Evolutionary conservation across 2,888 invertebrate species (phyloP).

Genomic region (Volucella inanis): DNA sequence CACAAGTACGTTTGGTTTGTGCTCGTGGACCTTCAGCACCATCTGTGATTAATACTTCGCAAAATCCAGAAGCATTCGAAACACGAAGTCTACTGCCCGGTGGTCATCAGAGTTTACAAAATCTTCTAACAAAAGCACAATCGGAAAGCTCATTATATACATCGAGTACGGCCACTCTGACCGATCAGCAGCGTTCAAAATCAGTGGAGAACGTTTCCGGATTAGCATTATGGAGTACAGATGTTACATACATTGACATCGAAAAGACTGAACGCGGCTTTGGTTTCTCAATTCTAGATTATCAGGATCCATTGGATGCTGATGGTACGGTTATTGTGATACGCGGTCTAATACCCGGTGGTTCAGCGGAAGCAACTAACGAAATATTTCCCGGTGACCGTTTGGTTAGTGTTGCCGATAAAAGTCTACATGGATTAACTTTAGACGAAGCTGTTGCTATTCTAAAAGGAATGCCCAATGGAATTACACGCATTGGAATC

Average conservation of each 20-base stretch:
- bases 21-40: slow-evolving; percentile 87
- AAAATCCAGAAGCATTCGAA: slow-evolving; percentile 91
- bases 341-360: slow-evolving; percentile 97
- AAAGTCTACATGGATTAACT: slow-evolving; percentile 94
- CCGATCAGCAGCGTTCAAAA: slow-evolving; percentile 91
- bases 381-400: slow-evolving; percentile 98
- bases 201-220: slow-evolving; percentile 97
- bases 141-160: slow-evolving; percentile 96
- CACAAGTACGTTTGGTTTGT: slow-evolving; percentile 95
- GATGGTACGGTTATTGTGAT: slow-evolving; percentile 98
- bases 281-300: slow-evolving; percentile 98
- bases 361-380: slow-evolving; percentile 97
- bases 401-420: slow-evolving; percentile 95
- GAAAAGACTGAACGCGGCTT: slow-evolving; percentile 97
- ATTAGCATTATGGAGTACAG: slow-evolving; percentile 98
- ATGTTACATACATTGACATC: slow-evolving; percentile 95
- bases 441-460: slow-evolving; percentile 98
- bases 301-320: slow-evolving; percentile 98
- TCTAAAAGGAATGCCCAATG: slow-evolving; percentile 95
- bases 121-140: slow-evolving; percentile 95
- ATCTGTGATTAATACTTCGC: slow-evolving; percentile 90
- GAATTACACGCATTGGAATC: slow-evolving; percentile 94
- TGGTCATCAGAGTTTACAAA: slow-evolving; percentile 91
- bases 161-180: slow-evolving; percentile 91
- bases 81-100: slow-evolving; percentile 92